phyloP scores from a whole-genome alignment of 1,140 invertebrate genomes.

The Trissolcus basalis region DNA sequence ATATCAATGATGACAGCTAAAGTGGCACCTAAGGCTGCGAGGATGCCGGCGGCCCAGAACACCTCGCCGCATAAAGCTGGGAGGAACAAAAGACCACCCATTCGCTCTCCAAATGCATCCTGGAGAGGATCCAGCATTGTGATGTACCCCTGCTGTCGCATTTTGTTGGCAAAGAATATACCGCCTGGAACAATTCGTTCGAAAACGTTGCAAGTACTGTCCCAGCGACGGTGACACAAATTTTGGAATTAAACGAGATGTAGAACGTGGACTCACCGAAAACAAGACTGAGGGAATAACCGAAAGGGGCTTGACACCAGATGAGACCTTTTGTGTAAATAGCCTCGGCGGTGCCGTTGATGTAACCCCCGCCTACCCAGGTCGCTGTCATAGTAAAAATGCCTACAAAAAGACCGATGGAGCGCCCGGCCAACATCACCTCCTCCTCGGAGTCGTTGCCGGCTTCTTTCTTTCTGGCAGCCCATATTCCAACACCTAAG shows the following conservation, averaged over 20 bases:
- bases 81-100: constrained; percentile 97
- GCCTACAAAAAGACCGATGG: constrained; percentile 96
- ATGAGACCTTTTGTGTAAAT: constrained; percentile 93
- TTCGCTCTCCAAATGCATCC: constrained; percentile 95
- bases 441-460: constrained; percentile 94
- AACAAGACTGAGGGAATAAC: constrained; percentile 95
- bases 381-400: constrained; percentile 99
- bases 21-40: constrained; percentile 96
- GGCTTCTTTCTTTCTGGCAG: constrained; percentile 90
- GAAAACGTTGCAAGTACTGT: background rate
- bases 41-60: constrained; percentile 97
- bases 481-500: constrained; percentile 95
- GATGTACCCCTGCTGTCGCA: constrained; percentile 97
- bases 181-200: constrained; percentile 81
- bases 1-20: constrained; percentile 97
- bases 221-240: no score
- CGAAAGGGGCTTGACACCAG: constrained; percentile 98
- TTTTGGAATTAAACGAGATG: no score
- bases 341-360: constrained; percentile 97
- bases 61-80: constrained; percentile 98
- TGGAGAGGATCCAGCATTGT: constrained; percentile 99
- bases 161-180: constrained; percentile 97
- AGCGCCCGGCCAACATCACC: constrained; percentile 96
- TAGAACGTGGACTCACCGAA: constrained; percentile 81
- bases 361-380: constrained; percentile 99